Base-by-base conservation (phyloP, 2,888 invertebrate genomes). In the Pseudococcus jackbeardsleyi region DNA sequence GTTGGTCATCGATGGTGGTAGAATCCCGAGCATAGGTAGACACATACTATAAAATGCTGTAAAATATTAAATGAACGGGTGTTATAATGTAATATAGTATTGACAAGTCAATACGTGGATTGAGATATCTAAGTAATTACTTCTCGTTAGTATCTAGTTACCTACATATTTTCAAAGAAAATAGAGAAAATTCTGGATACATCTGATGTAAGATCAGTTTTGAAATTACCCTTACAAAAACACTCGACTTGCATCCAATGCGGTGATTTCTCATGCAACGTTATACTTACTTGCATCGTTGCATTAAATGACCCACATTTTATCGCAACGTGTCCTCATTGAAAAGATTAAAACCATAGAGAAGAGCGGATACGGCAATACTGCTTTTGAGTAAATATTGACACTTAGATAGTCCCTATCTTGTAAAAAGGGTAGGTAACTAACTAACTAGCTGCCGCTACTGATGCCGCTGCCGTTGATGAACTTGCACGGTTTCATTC, bases 31-130 rank as follows among this genome's bases (percentile, higher is more conserved):
- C 12, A 39, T 50, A 54, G 88, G 84, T 50, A 88, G 17, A 68
- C 88, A 84, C 68, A 88, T 11, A 19, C 26, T 42, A 15, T 72
- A 77, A 50, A 85, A 84, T 68, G 89, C 88, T 89, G 86, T 68
- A 82, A 88, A 88, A 86, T 86, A 46, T 19, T 33, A 88, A 33
- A 33, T 33, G 3, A 33, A 33, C n/a, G n/a, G n/a, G 19, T 77
- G 3, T 8, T 5, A 46, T 46, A 33, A 33, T n/a, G n/a, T n/a
- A n/a, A 3, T 33, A 33, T 33, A 2, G 1, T 33, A 33, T 3
- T 33, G 26, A 33, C 26, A 33, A 2, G 26, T 33, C 26, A 3
- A 33, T 33, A 3, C 3, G 26, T 3, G 3, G 26, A 3, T 33
- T 33, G 1, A 33, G 26, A 1, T 33, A 33, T 33, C 26, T 3